Evolutionary conservation across 2,888 invertebrate species (phyloP).

Genomic region (Conomelus anceps): DNA sequence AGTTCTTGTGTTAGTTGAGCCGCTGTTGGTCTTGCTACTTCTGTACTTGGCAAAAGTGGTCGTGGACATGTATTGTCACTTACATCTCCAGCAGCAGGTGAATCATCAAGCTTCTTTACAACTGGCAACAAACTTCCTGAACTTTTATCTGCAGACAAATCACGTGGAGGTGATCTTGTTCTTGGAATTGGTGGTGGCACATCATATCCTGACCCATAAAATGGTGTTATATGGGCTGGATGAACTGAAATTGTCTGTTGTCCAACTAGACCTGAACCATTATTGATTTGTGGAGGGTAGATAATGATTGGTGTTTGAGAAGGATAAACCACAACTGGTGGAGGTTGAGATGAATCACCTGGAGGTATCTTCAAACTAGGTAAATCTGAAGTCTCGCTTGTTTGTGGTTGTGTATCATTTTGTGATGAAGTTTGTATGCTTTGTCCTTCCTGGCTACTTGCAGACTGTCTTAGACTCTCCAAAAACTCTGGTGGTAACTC

Average conservation of each 20-base stretch:
- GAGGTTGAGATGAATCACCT: conserved; percentile 23
- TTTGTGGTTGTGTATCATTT: conserved; percentile 26
- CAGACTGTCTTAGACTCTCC: conserved; percentile 49
- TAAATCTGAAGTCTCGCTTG: neutral
- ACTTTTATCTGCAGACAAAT: neutral
- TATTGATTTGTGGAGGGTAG: neutral
- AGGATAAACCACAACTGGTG: conserved; percentile 27
- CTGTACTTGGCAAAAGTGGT: neutral
- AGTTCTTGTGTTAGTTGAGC: conserved; percentile 59
- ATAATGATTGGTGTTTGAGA: conserved; percentile 5
- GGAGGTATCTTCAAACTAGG: neutral
- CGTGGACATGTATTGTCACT: conserved; percentile 26
- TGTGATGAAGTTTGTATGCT: conserved; percentile 32
- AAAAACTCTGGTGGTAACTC: conserved; percentile 62
- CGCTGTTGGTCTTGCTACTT: conserved; percentile 47
- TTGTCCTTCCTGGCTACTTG: conserved; percentile 40
- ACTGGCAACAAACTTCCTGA: neutral
- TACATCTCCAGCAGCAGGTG: conserved; percentile 31
- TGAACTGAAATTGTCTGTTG: neutral
- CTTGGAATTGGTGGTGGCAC: conserved; percentile 3
- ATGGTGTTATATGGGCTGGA: conserved; percentile 3
- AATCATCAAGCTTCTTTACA: neutral
- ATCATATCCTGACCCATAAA: conserved; percentile 13
- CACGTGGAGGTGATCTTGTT: conserved; percentile 8
- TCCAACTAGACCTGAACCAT: neutral